Evolutionary conservation across 2,888 invertebrate genomes (phyloP).

Genomic region (Synanthedon formicaeformis): DNA sequence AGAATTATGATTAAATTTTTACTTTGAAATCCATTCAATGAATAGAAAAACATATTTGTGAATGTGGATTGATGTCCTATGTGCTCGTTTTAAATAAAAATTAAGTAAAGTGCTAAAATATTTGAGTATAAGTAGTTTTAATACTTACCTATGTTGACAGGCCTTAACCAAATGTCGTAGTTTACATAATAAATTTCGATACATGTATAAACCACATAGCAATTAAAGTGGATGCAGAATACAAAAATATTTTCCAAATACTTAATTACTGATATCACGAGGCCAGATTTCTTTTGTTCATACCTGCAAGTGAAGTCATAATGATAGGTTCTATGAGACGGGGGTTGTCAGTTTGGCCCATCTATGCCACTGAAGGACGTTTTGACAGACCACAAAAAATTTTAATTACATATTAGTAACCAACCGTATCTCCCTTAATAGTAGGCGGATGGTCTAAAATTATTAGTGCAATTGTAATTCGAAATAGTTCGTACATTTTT

Average conservation of each 20-base stretch:
- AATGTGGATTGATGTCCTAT: no score
- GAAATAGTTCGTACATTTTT: background rate
- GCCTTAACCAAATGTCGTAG: background rate
- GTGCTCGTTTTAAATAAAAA: no score
- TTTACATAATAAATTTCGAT: background rate
- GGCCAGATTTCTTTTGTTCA: constrained; percentile 12
- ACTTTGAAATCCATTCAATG: no score
- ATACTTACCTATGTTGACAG: no score
- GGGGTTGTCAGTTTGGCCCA: constrained; percentile 36
- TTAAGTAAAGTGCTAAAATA: no score
- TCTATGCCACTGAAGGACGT: constrained; percentile 55
- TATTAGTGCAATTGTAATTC: constrained; percentile 20
- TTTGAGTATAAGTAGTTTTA: no score
- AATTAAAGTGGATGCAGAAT: constrained; percentile 11
- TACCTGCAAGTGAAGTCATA: constrained; percentile 26
- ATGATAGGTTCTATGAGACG: constrained; percentile 43
- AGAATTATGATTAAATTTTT: no score
- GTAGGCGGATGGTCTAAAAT: constrained; percentile 12
- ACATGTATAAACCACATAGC: background rate
- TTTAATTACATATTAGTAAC: constrained; percentile 47
- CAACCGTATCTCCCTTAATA: constrained; percentile 15
- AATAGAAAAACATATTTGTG: no score
- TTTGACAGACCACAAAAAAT: constrained; percentile 54
- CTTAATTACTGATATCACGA: constrained; percentile 22
- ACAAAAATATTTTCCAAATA: constrained; percentile 20